Conservation (phyloP, 2,113 vertebrate species). For the Scomber japonicus region DNA sequence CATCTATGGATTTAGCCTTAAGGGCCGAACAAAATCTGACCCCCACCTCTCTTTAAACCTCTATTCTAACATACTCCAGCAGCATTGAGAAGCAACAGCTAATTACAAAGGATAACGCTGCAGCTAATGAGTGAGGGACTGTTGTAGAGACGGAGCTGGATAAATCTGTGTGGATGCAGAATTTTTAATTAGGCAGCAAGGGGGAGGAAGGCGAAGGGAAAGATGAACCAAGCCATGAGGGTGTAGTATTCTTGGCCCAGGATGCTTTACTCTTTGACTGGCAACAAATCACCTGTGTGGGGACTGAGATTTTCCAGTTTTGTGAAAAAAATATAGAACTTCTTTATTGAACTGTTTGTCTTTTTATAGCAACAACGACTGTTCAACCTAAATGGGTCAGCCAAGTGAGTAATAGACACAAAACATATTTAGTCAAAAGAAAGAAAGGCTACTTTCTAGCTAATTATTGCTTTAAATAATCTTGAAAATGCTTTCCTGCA, state of each 20-base stretch:
- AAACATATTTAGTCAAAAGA: not conserved
- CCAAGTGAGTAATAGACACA: slow-evolving; percentile 4
- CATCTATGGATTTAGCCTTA: slow-evolving; percentile 68
- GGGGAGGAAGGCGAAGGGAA: not conserved
- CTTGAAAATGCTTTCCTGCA: slow-evolving; percentile 8
- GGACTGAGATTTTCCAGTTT: not conserved
- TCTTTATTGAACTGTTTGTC: not conserved
- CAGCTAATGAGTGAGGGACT: slow-evolving; percentile 56
- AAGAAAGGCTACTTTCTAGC: slow-evolving; percentile 11
- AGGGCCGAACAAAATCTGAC: slow-evolving; percentile 51
- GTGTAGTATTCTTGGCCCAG: slow-evolving; percentile 18
- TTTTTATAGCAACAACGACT: not conserved
- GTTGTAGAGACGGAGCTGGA: slow-evolving; percentile 12
- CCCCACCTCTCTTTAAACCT: slow-evolving; percentile 46
- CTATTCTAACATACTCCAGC: slow-evolving; percentile 29
- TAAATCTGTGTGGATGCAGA: slow-evolving; percentile 50
- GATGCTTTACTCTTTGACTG: slow-evolving; percentile 31
- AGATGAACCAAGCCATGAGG: slow-evolving; percentile 30
- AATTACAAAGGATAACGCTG: slow-evolving; percentile 70
- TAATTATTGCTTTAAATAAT: slow-evolving; percentile 23
- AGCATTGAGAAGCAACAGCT: slow-evolving; percentile 57
- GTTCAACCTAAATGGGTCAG: slow-evolving; percentile 11
- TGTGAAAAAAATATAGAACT: not conserved
- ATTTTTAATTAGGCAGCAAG: slow-evolving; percentile 69
- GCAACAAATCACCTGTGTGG: slow-evolving; percentile 41